These are phyloP conservation scores for Carterocephalus palaemon DNA, from an alignment of 2,888 invertebrate species.

Conservation along the genomic window DNA sequence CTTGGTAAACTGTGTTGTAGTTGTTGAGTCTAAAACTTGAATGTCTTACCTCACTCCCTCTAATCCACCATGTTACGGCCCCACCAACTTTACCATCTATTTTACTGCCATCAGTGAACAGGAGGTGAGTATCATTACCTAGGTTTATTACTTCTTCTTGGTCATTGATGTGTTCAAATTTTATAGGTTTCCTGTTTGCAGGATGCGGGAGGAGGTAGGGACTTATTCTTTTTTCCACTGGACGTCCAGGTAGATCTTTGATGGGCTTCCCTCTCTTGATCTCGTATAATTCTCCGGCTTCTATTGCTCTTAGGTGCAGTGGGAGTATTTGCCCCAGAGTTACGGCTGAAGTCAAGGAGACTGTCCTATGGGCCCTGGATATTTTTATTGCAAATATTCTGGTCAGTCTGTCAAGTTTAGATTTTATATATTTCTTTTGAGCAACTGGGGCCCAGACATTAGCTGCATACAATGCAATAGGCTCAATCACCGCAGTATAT, in stretches of 20 bases:
- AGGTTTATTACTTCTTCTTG: not conserved
- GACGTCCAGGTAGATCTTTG: not conserved
- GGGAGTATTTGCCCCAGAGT: conserved; percentile 26
- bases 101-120: conserved; percentile 32
- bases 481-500: conserved; percentile 23
- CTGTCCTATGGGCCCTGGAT: conserved; percentile 22
- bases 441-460: conserved; percentile 21
- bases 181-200: not conserved
- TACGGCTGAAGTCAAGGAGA: conserved; percentile 22
- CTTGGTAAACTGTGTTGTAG: conserved; percentile 29
- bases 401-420: conserved; percentile 8
- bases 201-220: conserved; percentile 14
- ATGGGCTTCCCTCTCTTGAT: conserved; percentile 1
- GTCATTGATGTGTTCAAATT: conserved; percentile 4
- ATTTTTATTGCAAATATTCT: conserved; percentile 22
- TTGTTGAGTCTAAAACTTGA: conserved; percentile 18
- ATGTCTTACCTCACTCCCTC: conserved; percentile 10
- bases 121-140: not conserved
- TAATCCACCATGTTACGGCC: conserved; percentile 26
- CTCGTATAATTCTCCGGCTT: conserved; percentile 18
- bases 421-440: not conserved
- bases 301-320: conserved; percentile 27
- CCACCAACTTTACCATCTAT: conserved; percentile 29
- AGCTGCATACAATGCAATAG: conserved; percentile 21
- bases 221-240: conserved; percentile 3